Evolutionary conservation across 1,140 invertebrate genomes (phyloP), one percentile per base, ranked within the genome.

Genomic region (Pissodes strobi): DNA sequence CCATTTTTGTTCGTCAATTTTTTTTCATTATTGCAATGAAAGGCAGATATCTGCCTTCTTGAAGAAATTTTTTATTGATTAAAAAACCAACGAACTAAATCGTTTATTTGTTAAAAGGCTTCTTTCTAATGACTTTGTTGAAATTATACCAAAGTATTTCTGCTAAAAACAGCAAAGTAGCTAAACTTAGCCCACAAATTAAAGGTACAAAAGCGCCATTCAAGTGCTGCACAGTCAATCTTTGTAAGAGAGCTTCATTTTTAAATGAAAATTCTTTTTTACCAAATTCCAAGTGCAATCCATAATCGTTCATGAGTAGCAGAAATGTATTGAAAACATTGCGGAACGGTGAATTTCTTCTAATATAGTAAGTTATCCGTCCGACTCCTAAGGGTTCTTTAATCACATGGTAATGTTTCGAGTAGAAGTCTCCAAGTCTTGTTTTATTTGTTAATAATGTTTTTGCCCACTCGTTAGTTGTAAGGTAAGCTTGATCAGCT

Each of bases 321-420:
- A 52, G 17, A 15, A 55, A 12, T 9, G 21, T 34, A 17, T 53
- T 15, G 6, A 62, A 34, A 22, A n/a, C 10, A 2, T 18, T 17
- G 3, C n/a, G n/a, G 45, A 30, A 62, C 1, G 48, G 60, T 0
- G 38, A 62, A 37, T 62, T 62, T 62, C 18, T 52, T 15, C 25
- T 27, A 21, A 34, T 23, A 22, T 51, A 62, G 19, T 25, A 45
- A 1, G 49, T 53, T 4, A 53, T n/a, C 12, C 17, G n/a, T 0
- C 60, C 60, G 13, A 22, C 30, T 4, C 49, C 60, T 34, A 62
- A 4, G 21, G 60, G 49, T 37, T 62, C 60, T 15, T 43, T 62
- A 8, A 53, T 15, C 12, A 45, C 18, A 45, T 53, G 51, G 22
- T 62, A 62, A 23, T 30, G 45, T 9, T 37, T 25, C 6, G 49